These are phyloP conservation scores for Dunckerocampus dactyliophorus DNA, from an alignment of 2,113 vertebrate species.

Conservation along the genomic window DNA sequence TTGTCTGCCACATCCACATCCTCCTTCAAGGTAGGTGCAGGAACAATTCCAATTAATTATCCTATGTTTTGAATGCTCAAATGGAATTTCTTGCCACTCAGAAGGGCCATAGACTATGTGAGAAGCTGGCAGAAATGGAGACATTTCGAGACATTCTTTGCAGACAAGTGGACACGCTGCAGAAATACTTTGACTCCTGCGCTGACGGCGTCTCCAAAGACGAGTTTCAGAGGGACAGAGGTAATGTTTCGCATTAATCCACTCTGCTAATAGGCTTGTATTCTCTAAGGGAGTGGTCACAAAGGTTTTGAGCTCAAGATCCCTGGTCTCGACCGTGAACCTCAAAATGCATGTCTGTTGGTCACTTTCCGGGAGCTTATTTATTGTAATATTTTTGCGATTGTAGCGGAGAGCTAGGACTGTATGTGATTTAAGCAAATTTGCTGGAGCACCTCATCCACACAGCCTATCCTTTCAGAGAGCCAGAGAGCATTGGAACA, in stretches of 20 bases:
- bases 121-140: constrained; percentile 98
- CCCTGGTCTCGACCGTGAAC: no score
- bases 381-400: no score
- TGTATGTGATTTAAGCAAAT: no score
- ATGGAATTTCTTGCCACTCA: constrained; percentile 42
- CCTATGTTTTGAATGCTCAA: not conserved
- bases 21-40: constrained; percentile 88
- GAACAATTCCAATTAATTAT: not conserved
- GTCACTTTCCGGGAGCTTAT: no score
- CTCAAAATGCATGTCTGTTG: no score
- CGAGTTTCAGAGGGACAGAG: constrained; percentile 91
- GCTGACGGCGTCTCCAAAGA: constrained; percentile 91
- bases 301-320: no score
- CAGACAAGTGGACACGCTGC: constrained; percentile 77
- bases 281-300: not conserved
- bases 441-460: no score
- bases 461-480: no score
- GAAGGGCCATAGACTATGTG: constrained; percentile 94
- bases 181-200: constrained; percentile 77
- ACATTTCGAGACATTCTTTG: constrained; percentile 93
- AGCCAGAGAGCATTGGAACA: no score
- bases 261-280: not conserved
- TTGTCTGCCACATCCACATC: constrained; percentile 95
- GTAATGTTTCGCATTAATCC: constrained; percentile 57
- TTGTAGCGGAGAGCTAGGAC: no score